phyloP scores from a whole-genome alignment of 2,888 invertebrate genomes.

The Acanthosepion lycidas region DNA sequence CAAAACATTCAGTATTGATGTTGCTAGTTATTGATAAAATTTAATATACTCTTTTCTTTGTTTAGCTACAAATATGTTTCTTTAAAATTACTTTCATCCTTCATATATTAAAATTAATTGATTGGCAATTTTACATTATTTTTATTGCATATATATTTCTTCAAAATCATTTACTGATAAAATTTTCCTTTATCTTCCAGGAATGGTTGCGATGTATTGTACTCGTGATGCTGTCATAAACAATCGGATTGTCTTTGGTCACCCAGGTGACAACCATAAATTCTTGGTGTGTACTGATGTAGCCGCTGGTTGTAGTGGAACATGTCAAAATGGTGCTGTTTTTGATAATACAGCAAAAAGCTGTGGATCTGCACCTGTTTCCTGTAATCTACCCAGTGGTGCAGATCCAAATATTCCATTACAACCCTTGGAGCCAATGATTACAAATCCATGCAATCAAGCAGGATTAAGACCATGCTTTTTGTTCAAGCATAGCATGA shows the following conservation, averaged over 20 bases:
- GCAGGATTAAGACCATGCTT: background rate
- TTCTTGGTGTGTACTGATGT: conserved; percentile 7
- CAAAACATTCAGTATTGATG: too few relatives aligned
- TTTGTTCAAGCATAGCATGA: background rate
- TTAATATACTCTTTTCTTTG: too few relatives aligned
- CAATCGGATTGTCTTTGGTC: background rate
- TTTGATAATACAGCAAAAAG: background rate
- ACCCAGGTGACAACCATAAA: background rate
- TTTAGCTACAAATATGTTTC: too few relatives aligned
- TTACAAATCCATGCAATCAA: background rate
- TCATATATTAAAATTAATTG: too few relatives aligned
- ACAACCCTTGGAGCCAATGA: background rate
- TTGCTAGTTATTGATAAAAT: too few relatives aligned
- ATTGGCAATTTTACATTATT: too few relatives aligned
- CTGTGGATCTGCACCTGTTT: background rate
- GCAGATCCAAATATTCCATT: background rate
- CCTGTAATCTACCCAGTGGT: background rate
- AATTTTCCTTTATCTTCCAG: background rate
- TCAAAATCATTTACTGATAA: too few relatives aligned
- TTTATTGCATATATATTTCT: too few relatives aligned
- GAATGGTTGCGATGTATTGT: background rate
- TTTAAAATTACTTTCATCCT: too few relatives aligned
- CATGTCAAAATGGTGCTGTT: background rate
- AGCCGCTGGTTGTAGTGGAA: background rate
- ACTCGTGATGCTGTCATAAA: background rate